Percentiles rank a stretch among this genome's conserved stretches.
Conservation (phyloP, 2,113 vertebrate species). For the Carassius gibelio region DNA sequence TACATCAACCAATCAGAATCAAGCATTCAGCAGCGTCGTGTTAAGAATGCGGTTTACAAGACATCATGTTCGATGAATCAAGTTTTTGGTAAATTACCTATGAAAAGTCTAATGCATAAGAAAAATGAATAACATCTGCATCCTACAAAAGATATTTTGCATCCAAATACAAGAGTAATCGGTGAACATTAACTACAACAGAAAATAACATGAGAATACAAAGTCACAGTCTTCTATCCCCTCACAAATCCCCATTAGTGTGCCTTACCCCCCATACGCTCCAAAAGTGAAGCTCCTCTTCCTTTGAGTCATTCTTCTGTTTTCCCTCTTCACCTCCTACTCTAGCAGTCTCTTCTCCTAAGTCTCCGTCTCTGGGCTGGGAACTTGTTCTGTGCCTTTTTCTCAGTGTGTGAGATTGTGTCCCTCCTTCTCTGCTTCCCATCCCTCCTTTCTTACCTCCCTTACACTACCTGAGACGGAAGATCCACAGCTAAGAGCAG, state of each 20-base stretch:
- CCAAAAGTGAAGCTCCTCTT: slow-evolving; percentile 88
- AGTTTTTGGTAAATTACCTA: not conserved
- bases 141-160: not conserved
- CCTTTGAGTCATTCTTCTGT: slow-evolving; percentile 76
- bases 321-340: not conserved
- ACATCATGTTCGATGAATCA: not conserved
- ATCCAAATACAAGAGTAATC: not conserved
- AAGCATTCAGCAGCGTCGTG: not conserved
- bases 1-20: slow-evolving; percentile 7
- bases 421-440: slow-evolving; percentile 37
- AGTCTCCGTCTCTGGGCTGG: not conserved
- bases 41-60: not conserved
- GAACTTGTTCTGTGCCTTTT: slow-evolving; percentile 25
- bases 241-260: not conserved
- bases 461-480: slow-evolving; percentile 57
- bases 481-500: slow-evolving; percentile 64
- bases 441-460: slow-evolving; percentile 29
- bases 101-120: not conserved
- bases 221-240: not conserved
- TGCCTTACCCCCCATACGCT: slow-evolving; percentile 84
- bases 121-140: not conserved
- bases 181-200: not conserved
- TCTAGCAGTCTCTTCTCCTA: slow-evolving; percentile 22
- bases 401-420: slow-evolving; percentile 1
- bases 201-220: not conserved